Evolutionary conservation across 2,797 vertebrate genomes (phyloP), one percentile per base, ranked within the genome.

Genomic region (Sparus aurata): DNA sequence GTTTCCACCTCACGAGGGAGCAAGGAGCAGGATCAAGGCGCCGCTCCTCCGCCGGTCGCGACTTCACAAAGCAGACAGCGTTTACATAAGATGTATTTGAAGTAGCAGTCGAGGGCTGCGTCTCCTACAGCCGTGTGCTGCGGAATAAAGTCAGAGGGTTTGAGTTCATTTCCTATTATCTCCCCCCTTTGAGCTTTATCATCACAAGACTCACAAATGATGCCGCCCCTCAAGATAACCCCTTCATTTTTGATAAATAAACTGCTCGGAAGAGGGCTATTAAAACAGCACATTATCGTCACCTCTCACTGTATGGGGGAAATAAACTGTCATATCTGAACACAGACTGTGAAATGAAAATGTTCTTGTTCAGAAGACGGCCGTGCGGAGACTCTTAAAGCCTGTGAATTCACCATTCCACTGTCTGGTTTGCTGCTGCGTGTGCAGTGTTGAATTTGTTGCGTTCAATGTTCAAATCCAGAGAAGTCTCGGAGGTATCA

Each of bases 281-380:
- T 90, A 84, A 91, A 90, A 70, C 80, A 61, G 61, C 66, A 83
- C 72, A 78, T 87, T 85, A 79, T 84, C 68, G 2, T 69, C 79
- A 80, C 69, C 78, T 88, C 83, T 86, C 63, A 69, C 62, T 72
- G 47, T 65, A 22, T 47, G 50, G 55, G 79, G 60, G 22, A 87
- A 87, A 77, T 80, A 85, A 79, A 81, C 77, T 41, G 64, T 62
- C 60, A 4, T 74, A 61, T 83, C 76, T 79, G 69, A 85, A 64
- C 55, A 65, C 52, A 41, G 77, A 87, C 72, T 87, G 85, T 88
- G 68, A 91, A 89, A 89, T 87, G 82, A 68, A 79, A 90, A 91
- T 87, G 25, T 46, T 75, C 52, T 58, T 69, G 27, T 54, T 83
- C 64, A 41, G 27, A 65, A 34, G 57, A 49, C 64, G 43, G 58